Evolutionary conservation across 1,140 invertebrate species (phyloP), one percentile per base, ranked within the genome.

Genomic region (Drosophila burlai): DNA sequence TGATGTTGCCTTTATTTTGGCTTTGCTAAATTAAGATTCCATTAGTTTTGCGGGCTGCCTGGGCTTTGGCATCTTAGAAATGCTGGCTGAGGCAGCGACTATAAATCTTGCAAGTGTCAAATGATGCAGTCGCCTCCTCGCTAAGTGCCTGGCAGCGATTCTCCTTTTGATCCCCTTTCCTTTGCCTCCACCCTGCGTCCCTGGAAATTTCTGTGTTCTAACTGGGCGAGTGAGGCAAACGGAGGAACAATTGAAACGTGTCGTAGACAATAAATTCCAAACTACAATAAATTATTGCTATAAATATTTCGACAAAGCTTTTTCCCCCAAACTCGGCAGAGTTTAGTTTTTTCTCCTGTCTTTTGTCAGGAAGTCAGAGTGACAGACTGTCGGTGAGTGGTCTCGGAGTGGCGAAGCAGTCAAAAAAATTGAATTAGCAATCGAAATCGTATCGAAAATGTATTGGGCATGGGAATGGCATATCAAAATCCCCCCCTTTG

Each of bases 1-100:
- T 73, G 45, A 45, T 67, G 54, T n/a, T 78, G 80, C 50, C 78
- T 90, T 89, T 90, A 89, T 90, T 90, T 90, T 91, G 85, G 85
- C 82, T 80, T 76, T 89, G 81, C 87, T 91, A 91, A 91, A 91
- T 91, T 91, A 91, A 91, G 89, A 91, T 91, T 91, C 89, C 89
- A 91, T 91, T 91, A 91, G 89, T 78, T 80, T 82, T 91, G 87
- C 83, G 77, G 81, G 72, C 84, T 91, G 69, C 52, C 65, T 59
- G 21, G 61, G 54, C 78, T 74, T 69, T 81, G 83, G 83, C 80
- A 91, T 91, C 81, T 91, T 87, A 91, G 87, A 91, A 91, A 87
- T 91, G 87, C 83, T 82, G 76, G 80, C 52, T 68, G 65, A 81
- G 80, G 84, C 73, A 72, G 78, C 54, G 74, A 80, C 86, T 71